Base-by-base conservation (phyloP, 2,888 invertebrate species). In the Meandrusa payeni region DNA sequence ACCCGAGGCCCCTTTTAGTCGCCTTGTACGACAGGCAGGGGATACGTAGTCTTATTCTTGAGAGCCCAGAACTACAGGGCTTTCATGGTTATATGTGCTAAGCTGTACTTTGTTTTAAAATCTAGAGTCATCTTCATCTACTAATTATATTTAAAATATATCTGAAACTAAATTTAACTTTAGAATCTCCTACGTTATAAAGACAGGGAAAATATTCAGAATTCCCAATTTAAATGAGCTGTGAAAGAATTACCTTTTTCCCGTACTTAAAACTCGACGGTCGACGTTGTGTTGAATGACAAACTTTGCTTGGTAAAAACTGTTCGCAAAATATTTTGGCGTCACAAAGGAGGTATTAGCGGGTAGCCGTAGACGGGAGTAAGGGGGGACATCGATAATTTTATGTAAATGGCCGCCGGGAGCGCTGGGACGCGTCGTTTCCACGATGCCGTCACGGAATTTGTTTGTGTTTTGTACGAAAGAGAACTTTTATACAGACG, bases 301-400 rank as follows among this genome's bases (percentile, higher is more conserved):
- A 72, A 76, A 73, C 78, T 81, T 78, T 85, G 85, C 83, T 75
- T 81, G 22, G 74, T 15, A 71, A 78, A 86, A 86, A 87, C 85
- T 79, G 85, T 81, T 71, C 83, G 69, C 73, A 83, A 87, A 87
- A 87, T 86, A 87, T 87, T 86, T 86, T 79, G 77, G 67, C 76
- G 70, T 70, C 74, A 85, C 85, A 83, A 83, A 83, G 71, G 72
- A 76, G 78, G 82, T 76, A 80, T 83, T 80, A 76, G 61, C 59
- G 51, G 55, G 51, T 45, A 34, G 45, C 36, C 20, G 40, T n/a
- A n/a, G n/a, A n/a, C n/a, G n/a, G n/a, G n/a, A n/a, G n/a, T n/a
- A n/a, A n/a, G 15, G 38, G 38, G 42, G 24, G 46, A 54, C 52
- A 52, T 43, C 47, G 59, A 59, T 66, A 67, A 69, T 68, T 67